Conservation (phyloP, 2,888 invertebrate species). For the Amphipoea lucens region DNA sequence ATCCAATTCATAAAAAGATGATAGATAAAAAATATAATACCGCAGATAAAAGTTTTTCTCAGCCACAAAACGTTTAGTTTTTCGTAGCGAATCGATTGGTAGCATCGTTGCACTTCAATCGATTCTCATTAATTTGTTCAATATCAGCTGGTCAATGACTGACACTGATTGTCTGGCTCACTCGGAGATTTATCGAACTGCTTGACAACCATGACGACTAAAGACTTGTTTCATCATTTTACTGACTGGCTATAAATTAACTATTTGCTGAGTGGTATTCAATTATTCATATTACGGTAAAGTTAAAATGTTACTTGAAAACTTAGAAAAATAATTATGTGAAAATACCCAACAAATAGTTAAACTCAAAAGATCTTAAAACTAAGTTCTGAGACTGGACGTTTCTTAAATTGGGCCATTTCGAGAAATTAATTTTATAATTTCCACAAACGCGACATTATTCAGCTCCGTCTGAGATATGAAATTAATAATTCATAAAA, state of each 20-base stretch:
- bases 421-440: conserved; percentile 60
- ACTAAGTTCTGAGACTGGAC: conserved; percentile 33
- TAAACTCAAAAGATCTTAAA: conserved; percentile 40
- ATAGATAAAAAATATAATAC: conserved; percentile 31
- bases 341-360: conserved; percentile 30
- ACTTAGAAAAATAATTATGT: background rate
- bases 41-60: conserved; percentile 25
- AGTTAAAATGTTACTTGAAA: background rate
- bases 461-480: conserved; percentile 60
- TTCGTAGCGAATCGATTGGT: conserved; percentile 54
- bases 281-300: background rate
- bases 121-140: conserved; percentile 59
- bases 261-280: conserved; percentile 38
- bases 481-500: conserved; percentile 68
- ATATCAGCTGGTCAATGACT: conserved; percentile 62
- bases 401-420: conserved; percentile 53
- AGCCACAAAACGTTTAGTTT: conserved; percentile 30
- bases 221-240: conserved; percentile 64
- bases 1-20: conserved; percentile 34
- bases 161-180: conserved; percentile 60
- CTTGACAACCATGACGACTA: conserved; percentile 58
- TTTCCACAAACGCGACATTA: conserved; percentile 63
- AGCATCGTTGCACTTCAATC: conserved; percentile 59
- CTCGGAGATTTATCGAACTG: conserved; percentile 53
- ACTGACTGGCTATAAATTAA: conserved; percentile 32